Percentiles rank a stretch among this genome's conserved stretches.
These are phyloP conservation scores for Hypercompe scribonia DNA, from an alignment of 2,888 invertebrate genomes.

Conservation along the genomic window DNA sequence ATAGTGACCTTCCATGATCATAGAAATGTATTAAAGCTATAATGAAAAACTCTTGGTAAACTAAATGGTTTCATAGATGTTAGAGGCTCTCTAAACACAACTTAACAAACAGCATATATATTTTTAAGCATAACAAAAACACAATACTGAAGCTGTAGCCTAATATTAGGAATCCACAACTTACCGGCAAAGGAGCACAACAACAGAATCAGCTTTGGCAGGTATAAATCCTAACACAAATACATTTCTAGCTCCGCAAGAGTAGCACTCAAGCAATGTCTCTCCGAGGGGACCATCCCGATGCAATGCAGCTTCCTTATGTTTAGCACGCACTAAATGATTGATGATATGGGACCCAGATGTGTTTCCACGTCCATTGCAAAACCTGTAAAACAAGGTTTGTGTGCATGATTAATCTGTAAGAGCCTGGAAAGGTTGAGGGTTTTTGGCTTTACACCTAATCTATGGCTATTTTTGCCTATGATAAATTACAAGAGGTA, in stretches of 20 bases:
- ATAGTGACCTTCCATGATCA: too few relatives aligned
- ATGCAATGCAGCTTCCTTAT: constrained; percentile 99
- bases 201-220: constrained; percentile 99
- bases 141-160: background rate
- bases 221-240: constrained; percentile 99
- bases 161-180: constrained; percentile 32
- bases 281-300: constrained; percentile 99
- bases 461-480: too few relatives aligned
- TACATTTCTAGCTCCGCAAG: constrained; percentile 99
- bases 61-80: background rate
- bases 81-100: background rate
- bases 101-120: too few relatives aligned
- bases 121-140: background rate
- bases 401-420: background rate
- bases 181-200: constrained; percentile 96
- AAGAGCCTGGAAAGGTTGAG: too few relatives aligned
- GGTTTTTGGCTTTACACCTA: too few relatives aligned
- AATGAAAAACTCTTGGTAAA: background rate
- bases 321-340: constrained; percentile 99
- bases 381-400: constrained; percentile 88
- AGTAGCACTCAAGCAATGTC: constrained; percentile 99
- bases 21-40: too few relatives aligned
- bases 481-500: background rate
- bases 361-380: constrained; percentile 99
- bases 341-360: constrained; percentile 99